Conservation (phyloP, 2,797 vertebrate species). For the Bryconaethiops microstoma region DNA sequence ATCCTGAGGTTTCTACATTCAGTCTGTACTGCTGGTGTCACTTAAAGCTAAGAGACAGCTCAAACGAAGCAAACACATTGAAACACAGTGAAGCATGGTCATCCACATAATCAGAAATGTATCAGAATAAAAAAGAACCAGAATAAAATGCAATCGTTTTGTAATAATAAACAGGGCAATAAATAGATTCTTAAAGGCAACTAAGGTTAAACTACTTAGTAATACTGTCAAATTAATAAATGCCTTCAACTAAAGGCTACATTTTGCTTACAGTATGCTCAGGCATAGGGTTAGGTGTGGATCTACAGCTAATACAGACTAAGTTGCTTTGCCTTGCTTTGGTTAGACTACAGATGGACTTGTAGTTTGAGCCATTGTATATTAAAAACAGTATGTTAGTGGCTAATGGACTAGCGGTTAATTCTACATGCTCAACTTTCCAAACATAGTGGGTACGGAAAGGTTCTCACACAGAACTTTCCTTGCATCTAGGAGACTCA, state of each 20-base stretch:
- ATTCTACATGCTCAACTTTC: constrained; percentile 38
- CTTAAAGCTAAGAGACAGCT: constrained; percentile 70
- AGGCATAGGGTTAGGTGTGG: constrained; percentile 58
- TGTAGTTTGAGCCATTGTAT: constrained; percentile 10
- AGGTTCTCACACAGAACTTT: constrained; percentile 65
- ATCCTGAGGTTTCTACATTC: constrained; percentile 72
- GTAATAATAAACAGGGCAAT: constrained; percentile 64
- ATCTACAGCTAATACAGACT: constrained; percentile 55
- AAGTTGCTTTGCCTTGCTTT: constrained; percentile 68
- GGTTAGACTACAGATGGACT: constrained; percentile 68
- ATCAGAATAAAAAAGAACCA: constrained; percentile 43
- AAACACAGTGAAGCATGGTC: constrained; percentile 62
- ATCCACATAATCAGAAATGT: constrained; percentile 48
- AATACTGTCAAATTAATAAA: constrained; percentile 61
- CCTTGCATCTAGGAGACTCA: constrained; percentile 45
- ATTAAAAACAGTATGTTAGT: not conserved
- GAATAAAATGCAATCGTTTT: constrained; percentile 44
- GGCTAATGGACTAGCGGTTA: constrained; percentile 36
- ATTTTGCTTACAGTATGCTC: constrained; percentile 66
- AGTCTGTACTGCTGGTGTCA: constrained; percentile 55
- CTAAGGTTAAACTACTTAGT: constrained; percentile 65
- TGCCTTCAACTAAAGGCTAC: constrained; percentile 68
- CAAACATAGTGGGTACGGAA: constrained; percentile 47
- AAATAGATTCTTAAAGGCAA: constrained; percentile 68
- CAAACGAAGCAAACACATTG: constrained; percentile 59